Base-by-base conservation (phyloP, 2,797 vertebrate species). In the Microctenopoma steveboyesi region DNA sequence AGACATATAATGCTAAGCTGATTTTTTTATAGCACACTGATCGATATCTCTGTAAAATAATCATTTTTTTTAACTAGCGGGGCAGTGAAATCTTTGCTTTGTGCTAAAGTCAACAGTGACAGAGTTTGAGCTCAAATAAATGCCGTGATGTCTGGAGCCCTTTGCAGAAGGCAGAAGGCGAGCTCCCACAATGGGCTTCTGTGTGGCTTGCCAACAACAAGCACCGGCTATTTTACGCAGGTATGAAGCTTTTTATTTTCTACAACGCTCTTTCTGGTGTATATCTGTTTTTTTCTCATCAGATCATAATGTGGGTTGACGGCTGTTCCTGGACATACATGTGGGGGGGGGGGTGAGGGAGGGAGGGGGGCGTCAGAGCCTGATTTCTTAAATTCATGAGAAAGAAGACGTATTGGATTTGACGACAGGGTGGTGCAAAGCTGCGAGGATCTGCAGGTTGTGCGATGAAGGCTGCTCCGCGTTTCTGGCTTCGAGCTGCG, bases 1-100 rank as follows among this genome's bases (percentile, higher is more conserved):
- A 95, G 93, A 95, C 95, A 95, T 96, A 91, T 92, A 95, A 96
- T 95, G 94, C 94, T 95, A 95, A 96, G 95, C 95, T 94, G 96
- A 95, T 95, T 97, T 97, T 95, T 97, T 97, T 93, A 96, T 97
- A 95, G 92, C 91, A 92, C 93, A 92, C 96, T 96, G 97, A 98
- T 99, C 97, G 95, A 99, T 99, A 98, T 99, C 97, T 96, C 94
- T 94, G 96, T 97, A 97, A 98, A 99, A 98, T 98, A 96, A 98
- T 98, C 96, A 94, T 91, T 91, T 98, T 96, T 97, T 95, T 94
- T 85, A 97, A 97, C 95, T 96, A 95, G 95, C 95, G 93, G 92
- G 95, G 95, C 95, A 96, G 96, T 94, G 96, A 98, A 98, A 98
- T 98, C 97, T 99, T 99, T 98, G 97, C 97, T 98, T 98, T 98